Evolutionary conservation across 2,797 vertebrate genomes (phyloP).

Genomic region (Numenius phaeopus): DNA sequence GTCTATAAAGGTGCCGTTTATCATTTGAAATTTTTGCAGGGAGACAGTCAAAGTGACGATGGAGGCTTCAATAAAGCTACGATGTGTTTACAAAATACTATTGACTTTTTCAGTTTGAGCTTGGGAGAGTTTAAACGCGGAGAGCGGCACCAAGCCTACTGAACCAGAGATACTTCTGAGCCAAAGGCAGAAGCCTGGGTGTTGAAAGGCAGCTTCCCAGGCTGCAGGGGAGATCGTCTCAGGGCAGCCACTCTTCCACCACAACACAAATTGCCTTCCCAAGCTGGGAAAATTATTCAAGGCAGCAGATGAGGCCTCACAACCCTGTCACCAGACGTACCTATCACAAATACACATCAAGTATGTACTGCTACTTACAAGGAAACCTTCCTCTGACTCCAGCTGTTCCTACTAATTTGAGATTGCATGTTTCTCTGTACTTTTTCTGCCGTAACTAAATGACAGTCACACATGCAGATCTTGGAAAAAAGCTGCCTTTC

Average conservation of each 20-base stretch:
- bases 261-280: not conserved
- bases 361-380: not conserved
- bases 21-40: not conserved
- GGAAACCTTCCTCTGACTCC: not conserved
- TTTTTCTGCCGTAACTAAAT: not conserved
- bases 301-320: not conserved
- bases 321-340: not conserved
- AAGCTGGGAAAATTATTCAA: not conserved
- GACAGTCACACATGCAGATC: not conserved
- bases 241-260: not conserved
- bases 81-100: not conserved
- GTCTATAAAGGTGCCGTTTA: not conserved
- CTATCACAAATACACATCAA: not conserved
- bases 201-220: not conserved
- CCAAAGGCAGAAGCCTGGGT: not conserved
- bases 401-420: not conserved
- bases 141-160: not conserved
- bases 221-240: not conserved
- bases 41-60: not conserved
- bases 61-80: not conserved
- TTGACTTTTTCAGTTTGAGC: not conserved
- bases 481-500: not conserved
- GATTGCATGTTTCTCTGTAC: not conserved
- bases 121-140: not conserved
- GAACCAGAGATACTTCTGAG: not conserved